Percentiles rank a stretch among this genome's conserved stretches.
Evolutionary conservation across 1,140 invertebrate genomes (phyloP).

Genomic region (Polypedilum vanderplanki): DNA sequence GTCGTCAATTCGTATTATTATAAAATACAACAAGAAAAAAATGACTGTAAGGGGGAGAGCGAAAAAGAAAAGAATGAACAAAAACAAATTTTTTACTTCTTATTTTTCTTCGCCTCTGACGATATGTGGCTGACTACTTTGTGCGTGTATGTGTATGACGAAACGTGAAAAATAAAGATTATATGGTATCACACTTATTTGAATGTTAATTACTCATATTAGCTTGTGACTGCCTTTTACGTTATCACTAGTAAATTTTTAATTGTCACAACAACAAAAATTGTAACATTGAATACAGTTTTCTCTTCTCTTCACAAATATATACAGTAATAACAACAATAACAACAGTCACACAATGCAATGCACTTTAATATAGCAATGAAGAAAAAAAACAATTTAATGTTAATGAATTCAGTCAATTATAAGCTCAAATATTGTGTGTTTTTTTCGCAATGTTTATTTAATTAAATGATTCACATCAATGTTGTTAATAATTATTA

Average conservation of each 20-base stretch:
- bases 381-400: constrained; percentile 1
- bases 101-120: background rate
- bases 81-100: background rate
- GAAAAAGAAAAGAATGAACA: background rate
- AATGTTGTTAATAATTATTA: too few relatives aligned
- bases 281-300: constrained; percentile 2
- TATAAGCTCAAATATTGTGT: background rate
- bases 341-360: background rate
- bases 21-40: constrained; percentile 7
- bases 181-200: constrained; percentile 25
- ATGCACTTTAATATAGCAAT: background rate
- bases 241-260: constrained; percentile 20
- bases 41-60: background rate
- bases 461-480: too few relatives aligned
- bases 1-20: constrained; percentile 18
- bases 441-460: too few relatives aligned
- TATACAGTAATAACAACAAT: background rate
- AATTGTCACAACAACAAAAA: background rate
- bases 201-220: constrained; percentile 28
- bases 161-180: constrained; percentile 25
- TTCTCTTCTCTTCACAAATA: background rate
- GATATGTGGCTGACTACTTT: background rate
- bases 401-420: constrained; percentile 14
- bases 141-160: constrained; percentile 11
- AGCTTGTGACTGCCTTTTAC: background rate